Base-by-base conservation (phyloP, 1,140 invertebrate species). In the Muscidifurax raptorellus region DNA sequence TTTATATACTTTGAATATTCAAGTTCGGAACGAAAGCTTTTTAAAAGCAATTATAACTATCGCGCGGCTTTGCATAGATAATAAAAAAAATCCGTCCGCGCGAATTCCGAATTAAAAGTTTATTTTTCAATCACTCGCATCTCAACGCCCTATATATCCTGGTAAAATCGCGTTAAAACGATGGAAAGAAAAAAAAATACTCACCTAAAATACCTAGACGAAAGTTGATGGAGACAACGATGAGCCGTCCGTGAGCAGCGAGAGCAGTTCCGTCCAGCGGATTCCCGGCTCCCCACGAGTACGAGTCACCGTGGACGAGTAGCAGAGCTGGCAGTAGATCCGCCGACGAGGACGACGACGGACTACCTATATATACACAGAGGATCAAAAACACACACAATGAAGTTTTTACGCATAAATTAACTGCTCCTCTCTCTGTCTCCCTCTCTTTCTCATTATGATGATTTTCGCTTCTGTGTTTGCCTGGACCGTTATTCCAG, bases 181-280 rank as follows among this genome's bases (percentile, higher is more conserved):
- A n/a, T n/a, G n/a, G 0, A 7, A 36, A 36, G 52, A 2, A 4
- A 1, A 15, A n/a, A 59, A 59, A 0, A 22, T 0, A 93, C 96
- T 96, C 94, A 98, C 98, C 98, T 90, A 99, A 95, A 87, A 99
- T 96, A 83, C 98, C 99, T 82, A 99, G 95, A 88, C 99, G 96
- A 95, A 99, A 99, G 95, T 99, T 99, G 90, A 99, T 96, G 87
- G 98, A 98, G 90, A 99, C 97, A 85, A 99, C 98, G 90, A 99
- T 97, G 89, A 99, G 95, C 90, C 97, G 96, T 84, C 98, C 97
- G 89, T 97, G 96, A 83, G 97, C 96, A 81, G 98, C 97, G 74
- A 99, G 93, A 36, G 98, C 96, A 80, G 97, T 98, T 81, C 98
- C 98, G 92, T 99, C 98, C 92, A 99, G 98, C 7, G 97, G 96